Evolutionary conservation across 1,140 invertebrate genomes (phyloP), one percentile per base, ranked within the genome.

Genomic region (Oedothorax gibbosus): DNA sequence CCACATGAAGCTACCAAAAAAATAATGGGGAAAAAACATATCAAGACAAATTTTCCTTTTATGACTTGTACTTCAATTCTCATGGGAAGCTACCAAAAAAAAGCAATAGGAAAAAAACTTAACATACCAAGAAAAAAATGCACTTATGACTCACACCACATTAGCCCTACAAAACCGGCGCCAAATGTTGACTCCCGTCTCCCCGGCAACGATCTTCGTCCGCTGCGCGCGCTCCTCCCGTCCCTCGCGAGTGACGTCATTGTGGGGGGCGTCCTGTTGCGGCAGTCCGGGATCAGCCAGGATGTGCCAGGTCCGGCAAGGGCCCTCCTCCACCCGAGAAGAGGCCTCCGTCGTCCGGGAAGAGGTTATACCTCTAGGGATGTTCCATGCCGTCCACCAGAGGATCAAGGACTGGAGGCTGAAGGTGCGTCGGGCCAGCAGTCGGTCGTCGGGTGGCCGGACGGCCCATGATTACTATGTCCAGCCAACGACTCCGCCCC

Each of bases 371-470:
- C 62, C 66, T 65, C 79, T 71, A 20, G 69, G 71, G 50, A 86
- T 86, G 85, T 86, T 86, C 54, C 85, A 76, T 66, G 85, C 85
- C 77, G 85, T 86, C 77, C 85, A 86, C 65, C 85, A 86, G 53
- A 51, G 76, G 12, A 86, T 86, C 56, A 86, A 86, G 77, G 85
- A 86, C 65, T 86, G 85, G 85, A 66, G 77, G 14, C 35, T 71
- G 14, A 86, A 79, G 68, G 85, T 86, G 57, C 71, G 77, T 7
- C 14, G 85, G 50, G 83, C 83, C 20, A 85, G 83, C 49, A 77
- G 83, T n/a, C 65, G 83, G 10, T 85, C 83, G 5, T 85, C 83
- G 2, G 68, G 60, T 56, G 71, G 60, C 21, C 66, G 65, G 51
- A 64, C 56, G 56, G 68, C 60, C 14, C 69, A 62, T 50, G 65